These are phyloP conservation scores for Psephotus haematonotus DNA, from an alignment of 2,113 vertebrate species.

Conservation along the genomic window DNA sequence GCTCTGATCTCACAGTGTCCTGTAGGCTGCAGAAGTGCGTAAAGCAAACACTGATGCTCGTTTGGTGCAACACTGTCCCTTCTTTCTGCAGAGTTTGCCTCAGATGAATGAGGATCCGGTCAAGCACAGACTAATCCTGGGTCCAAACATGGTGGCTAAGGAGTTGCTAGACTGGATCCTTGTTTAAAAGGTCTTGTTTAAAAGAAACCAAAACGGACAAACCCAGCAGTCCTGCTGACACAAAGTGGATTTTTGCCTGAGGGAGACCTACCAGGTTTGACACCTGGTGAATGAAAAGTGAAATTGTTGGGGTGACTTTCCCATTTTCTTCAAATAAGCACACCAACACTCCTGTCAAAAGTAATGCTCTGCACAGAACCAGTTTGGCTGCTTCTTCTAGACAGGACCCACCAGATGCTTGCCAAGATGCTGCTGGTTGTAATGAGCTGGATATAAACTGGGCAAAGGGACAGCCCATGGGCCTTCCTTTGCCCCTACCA, in stretches of 20 bases:
- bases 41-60: neutral
- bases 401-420: neutral
- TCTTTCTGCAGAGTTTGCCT: neutral
- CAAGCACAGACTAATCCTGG: neutral
- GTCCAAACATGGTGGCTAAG: neutral
- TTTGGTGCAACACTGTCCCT: neutral
- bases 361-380: neutral
- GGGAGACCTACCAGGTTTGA: neutral
- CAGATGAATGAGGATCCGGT: neutral
- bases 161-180: neutral
- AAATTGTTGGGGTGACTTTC: neutral
- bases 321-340: neutral
- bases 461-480: neutral
- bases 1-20: neutral
- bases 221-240: neutral
- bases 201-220: neutral
- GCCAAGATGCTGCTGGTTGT: neutral
- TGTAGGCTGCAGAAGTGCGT: accelerated
- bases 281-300: neutral
- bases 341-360: neutral
- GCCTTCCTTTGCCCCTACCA: neutral
- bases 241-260: neutral
- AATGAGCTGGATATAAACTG: neutral
- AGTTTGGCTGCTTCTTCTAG: neutral
- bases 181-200: neutral